Evolutionary conservation across 2,113 vertebrate species (phyloP).

Genomic region (Propithecus coquereli): DNA sequence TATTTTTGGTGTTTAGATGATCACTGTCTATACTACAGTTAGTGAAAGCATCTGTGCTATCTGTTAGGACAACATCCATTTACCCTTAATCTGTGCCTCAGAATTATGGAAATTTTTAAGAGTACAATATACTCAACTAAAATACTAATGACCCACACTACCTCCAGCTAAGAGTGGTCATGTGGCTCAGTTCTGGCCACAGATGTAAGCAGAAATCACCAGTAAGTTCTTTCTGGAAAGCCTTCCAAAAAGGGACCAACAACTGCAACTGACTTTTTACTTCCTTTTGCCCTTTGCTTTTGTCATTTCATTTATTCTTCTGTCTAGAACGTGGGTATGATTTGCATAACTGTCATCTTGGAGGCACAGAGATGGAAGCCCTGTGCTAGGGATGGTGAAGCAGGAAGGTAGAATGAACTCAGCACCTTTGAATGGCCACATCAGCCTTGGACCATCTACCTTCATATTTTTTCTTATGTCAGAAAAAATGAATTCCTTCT

Average conservation of each 20-base stretch:
- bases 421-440: background rate
- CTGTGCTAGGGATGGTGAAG: background rate
- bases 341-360: background rate
- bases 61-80: background rate
- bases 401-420: background rate
- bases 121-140: background rate
- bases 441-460: background rate
- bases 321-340: background rate
- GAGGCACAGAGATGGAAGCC: background rate
- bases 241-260: background rate
- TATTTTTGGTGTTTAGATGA: background rate
- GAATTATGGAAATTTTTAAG: background rate
- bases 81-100: background rate
- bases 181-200: background rate
- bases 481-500: background rate
- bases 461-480: background rate
- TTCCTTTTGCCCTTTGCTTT: background rate
- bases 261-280: background rate
- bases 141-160: background rate
- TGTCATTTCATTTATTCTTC: background rate
- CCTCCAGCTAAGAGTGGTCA: background rate
- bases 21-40: background rate
- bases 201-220: background rate
- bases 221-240: background rate
- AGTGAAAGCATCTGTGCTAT: background rate